These are phyloP conservation scores for Meganola albula DNA, from an alignment of 2,888 invertebrate species.

Conservation along the genomic window DNA sequence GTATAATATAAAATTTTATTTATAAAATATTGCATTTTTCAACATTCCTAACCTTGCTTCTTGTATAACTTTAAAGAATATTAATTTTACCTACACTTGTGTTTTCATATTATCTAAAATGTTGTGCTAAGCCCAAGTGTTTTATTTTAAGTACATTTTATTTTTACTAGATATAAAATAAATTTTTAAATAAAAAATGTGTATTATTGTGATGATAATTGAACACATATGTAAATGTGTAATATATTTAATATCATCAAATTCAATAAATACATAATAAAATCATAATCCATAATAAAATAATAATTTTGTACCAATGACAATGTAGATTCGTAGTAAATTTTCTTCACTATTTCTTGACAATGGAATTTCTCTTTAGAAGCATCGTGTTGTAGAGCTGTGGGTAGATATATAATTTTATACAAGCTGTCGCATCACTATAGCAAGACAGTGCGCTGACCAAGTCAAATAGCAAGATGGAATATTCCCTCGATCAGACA, in stretches of 20 bases:
- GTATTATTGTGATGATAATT: slow-evolving; percentile 11
- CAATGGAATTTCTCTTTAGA: slow-evolving; percentile 20
- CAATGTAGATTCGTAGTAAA: too few species aligned
- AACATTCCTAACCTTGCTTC: slow-evolving; percentile 34
- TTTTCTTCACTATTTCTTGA: slow-evolving; percentile 11
- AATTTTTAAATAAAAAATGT: slow-evolving; percentile 17
- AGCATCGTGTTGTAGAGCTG: slow-evolving; percentile 42
- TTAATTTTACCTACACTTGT: slow-evolving; percentile 8
- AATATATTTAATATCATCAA: background rate
- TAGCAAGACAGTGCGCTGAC: too few species aligned
- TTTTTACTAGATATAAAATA: slow-evolving; percentile 33
- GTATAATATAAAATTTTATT: slow-evolving; percentile 8
- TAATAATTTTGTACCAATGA: too few species aligned
- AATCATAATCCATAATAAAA: slow-evolving; percentile 1
- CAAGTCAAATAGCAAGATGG: too few species aligned
- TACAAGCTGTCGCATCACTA: too few species aligned
- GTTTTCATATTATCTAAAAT: slow-evolving; percentile 15
- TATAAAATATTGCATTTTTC: slow-evolving; percentile 31
- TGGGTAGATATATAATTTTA: too few species aligned
- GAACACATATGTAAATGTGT: background rate
- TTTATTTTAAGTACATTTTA: slow-evolving; percentile 23
- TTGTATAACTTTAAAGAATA: slow-evolving; percentile 7
- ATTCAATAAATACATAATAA: background rate
- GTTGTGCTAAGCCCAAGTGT: slow-evolving; percentile 11
- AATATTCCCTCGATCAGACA: too few species aligned